Percentiles rank a stretch among this genome's conserved stretches.
Conservation (phyloP, 2,113 vertebrate species). For the Oreochromis spilurus region DNA sequence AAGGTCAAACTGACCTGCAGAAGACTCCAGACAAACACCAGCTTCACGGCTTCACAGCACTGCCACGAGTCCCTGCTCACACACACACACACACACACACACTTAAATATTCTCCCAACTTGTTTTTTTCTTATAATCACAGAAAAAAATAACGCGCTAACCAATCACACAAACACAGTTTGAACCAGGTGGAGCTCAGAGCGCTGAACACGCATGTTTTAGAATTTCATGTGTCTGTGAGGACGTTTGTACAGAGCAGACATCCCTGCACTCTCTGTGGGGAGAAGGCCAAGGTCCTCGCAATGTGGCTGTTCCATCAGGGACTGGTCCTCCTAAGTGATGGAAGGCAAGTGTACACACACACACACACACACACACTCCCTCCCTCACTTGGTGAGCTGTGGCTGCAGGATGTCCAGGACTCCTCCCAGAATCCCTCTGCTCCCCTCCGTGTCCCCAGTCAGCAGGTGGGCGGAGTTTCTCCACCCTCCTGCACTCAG, state of each 20-base stretch:
- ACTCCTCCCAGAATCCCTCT: slow-evolving; percentile 37
- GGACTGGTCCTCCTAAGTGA: background rate
- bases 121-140: background rate
- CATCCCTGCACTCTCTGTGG: background rate
- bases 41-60: slow-evolving; percentile 17
- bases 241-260: background rate
- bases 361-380: slow-evolving; percentile 5
- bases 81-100: background rate
- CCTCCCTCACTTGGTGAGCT: slow-evolving; percentile 35
- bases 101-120: background rate
- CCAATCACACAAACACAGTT: background rate
- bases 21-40: slow-evolving; percentile 51
- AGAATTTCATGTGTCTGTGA: background rate
- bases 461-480: slow-evolving; percentile 49
- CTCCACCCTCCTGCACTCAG: slow-evolving; percentile 47
- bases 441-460: background rate
- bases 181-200: background rate
- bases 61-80: slow-evolving; percentile 21
- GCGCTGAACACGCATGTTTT: background rate
- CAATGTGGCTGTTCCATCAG: background rate
- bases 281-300: background rate
- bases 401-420: slow-evolving; percentile 55
- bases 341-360: background rate
- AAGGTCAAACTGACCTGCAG: slow-evolving; percentile 43
- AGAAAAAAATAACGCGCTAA: background rate